Base-by-base conservation (phyloP, 92 coral and sea anemone genomes). In the Meandrina meandrites region DNA sequence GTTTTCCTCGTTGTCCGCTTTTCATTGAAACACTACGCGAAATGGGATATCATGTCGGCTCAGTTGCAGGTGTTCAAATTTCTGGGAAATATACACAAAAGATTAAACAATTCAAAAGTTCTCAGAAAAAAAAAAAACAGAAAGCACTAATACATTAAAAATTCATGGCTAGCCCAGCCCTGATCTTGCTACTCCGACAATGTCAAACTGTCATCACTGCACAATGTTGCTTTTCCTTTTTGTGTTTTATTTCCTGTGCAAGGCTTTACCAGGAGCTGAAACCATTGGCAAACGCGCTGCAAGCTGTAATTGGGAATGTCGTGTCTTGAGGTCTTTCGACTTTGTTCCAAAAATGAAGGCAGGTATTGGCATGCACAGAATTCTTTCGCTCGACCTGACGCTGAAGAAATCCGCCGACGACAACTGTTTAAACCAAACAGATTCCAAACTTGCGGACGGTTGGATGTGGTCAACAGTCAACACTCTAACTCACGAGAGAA, bases 401-500 rank as follows among this genome's bases (percentile, higher is more conserved):
- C n/a, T 73, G 47, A 73, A 10, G 47, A 21, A 36, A 6, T 36
- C 31, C 24, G 45, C 27, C 13, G 78, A 35, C 27, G 47, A 73
- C 51, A 17, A 6, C 3, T 73, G 78, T 15, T 24, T 36, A 36
- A 73, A 73, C n/a, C 78, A 73, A 35, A 16, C 78, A 35, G 48
- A 37, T 1, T 34, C 53, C 0, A 73, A 37, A 36, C 51, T 21
- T 36, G 78, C 78, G 9, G 50, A 36, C 21, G 45, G 24, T 34
- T 73, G 78, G 78, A 35, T 73, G 50, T 73, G 78, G 78, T 73
- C 78, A 3, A 73, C 78, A 35, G 50, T 45, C n/a, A 73, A 37
- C 78, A 2, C 22, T 48, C 13, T 48, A 4, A 48, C 53, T 36
- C 12, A 15, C 0, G n/a, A 16, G 27, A 36, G 27, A 73, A 73